Conservation (phyloP, 2,888 invertebrate genomes). For the Eupithecia exiguata region DNA sequence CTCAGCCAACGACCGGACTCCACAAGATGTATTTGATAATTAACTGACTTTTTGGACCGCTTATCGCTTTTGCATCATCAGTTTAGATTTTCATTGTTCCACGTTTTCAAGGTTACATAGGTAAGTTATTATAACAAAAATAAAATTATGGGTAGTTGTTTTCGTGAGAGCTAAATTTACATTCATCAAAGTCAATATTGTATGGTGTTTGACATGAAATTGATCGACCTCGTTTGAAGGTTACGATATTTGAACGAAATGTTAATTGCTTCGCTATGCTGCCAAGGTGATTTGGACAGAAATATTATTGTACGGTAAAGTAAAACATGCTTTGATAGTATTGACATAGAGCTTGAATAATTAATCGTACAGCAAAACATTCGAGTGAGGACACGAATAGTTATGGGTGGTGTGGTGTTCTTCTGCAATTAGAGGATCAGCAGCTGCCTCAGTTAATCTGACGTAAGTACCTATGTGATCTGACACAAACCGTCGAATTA, state of each 20-base stretch:
- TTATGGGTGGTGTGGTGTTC: background rate
- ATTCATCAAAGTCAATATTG: conserved; percentile 22
- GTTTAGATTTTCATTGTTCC: conserved; percentile 3
- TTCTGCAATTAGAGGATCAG: background rate
- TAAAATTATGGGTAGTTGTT: background rate
- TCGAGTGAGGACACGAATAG: background rate
- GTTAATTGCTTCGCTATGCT: conserved; percentile 58
- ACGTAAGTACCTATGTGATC: background rate
- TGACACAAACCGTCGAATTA: background rate
- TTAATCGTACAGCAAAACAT: background rate
- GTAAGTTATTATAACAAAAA: background rate
- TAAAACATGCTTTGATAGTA: background rate
- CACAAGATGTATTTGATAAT: conserved; percentile 23
- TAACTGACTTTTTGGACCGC: conserved; percentile 10
- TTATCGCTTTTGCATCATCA: conserved; percentile 4
- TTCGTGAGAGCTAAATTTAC: conserved; percentile 2
- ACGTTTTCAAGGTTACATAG: background rate
- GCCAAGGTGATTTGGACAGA: conserved; percentile 55
- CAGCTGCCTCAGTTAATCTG: background rate
- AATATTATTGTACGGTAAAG: conserved; percentile 20
- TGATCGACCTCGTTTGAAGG: conserved; percentile 55
- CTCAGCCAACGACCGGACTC: conserved; percentile 59
- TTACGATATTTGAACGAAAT: conserved; percentile 62
- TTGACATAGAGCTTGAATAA: background rate
- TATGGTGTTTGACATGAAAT: conserved; percentile 35